Percentiles rank a stretch among this genome's conserved stretches.
phyloP scores from a whole-genome alignment of 2,113 vertebrate genomes.

The Grantiella picta region DNA sequence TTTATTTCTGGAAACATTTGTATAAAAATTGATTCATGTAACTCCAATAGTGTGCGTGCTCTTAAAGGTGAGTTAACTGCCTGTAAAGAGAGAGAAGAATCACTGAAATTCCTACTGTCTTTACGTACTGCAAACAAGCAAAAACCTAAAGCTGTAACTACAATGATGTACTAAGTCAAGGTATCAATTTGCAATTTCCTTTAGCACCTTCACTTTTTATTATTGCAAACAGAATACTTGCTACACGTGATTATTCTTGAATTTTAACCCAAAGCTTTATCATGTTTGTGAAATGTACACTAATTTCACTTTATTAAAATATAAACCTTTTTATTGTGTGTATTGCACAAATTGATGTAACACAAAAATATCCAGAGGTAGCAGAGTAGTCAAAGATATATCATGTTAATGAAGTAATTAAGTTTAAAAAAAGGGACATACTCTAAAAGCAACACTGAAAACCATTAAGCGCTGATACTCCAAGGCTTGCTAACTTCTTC shows the following conservation, averaged over 20 bases:
- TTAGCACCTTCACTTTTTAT: not conserved
- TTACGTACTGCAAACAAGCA: not conserved
- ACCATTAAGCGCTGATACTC: not conserved
- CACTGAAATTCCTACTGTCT: not conserved
- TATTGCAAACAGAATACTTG: not conserved
- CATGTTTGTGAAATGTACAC: not conserved
- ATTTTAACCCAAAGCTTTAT: not conserved
- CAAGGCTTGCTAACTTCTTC: not conserved
- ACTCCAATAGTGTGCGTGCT: fast-evolving
- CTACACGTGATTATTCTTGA: not conserved
- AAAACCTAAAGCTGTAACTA: not conserved
- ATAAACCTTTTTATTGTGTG: not conserved
- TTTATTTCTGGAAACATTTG: not conserved
- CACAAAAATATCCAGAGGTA: not conserved
- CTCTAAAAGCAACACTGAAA: not conserved
- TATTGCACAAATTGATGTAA: not conserved
- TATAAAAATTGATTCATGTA: not conserved
- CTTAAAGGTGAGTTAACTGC: not conserved
- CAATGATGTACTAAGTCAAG: not conserved
- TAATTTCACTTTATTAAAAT: not conserved
- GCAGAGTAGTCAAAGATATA: not conserved
- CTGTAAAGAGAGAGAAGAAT: not conserved
- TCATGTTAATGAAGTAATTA: not conserved
- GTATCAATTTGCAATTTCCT: slow-evolving; percentile 18
- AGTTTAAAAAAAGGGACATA: not conserved